A percentile compares a stretch with the other conserved stretches of the same genome.
Conservation (phyloP, 2,113 vertebrate species). For the Silurus glanis region DNA sequence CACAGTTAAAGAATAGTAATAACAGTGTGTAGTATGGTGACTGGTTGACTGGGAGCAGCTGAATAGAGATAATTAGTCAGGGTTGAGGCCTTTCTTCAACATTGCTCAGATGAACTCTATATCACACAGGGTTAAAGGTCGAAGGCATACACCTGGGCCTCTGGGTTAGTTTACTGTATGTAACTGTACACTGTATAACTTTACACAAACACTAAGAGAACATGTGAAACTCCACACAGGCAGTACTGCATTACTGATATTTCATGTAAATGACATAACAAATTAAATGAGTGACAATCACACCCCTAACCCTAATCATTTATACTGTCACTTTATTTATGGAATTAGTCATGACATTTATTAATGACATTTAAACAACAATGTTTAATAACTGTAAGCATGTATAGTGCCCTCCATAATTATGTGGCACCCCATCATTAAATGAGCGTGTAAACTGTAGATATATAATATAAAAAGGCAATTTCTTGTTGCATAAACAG, state of each 20-base stretch:
- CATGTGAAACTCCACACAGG: neutral
- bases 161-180: neutral
- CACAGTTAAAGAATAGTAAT: too few species aligned
- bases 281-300: neutral
- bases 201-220: neutral
- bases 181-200: neutral
- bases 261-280: neutral
- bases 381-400: neutral
- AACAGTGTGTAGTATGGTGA: too few species aligned
- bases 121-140: constrained; percentile 17
- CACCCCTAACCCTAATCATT: neutral
- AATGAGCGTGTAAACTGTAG: too few species aligned
- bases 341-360: neutral
- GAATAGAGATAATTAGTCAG: constrained; percentile 46
- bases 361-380: neutral
- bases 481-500: too few species aligned
- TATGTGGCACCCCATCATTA: too few species aligned
- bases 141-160: neutral
- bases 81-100: constrained; percentile 45
- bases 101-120: constrained; percentile 31
- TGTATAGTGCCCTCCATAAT: neutral
- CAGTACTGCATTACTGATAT: neutral
- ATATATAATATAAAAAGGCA: too few species aligned
- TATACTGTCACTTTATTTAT: neutral
- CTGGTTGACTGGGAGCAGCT: too few species aligned